Conservation (phyloP, 2,888 invertebrate genomes). For the Sycophila texana region DNA sequence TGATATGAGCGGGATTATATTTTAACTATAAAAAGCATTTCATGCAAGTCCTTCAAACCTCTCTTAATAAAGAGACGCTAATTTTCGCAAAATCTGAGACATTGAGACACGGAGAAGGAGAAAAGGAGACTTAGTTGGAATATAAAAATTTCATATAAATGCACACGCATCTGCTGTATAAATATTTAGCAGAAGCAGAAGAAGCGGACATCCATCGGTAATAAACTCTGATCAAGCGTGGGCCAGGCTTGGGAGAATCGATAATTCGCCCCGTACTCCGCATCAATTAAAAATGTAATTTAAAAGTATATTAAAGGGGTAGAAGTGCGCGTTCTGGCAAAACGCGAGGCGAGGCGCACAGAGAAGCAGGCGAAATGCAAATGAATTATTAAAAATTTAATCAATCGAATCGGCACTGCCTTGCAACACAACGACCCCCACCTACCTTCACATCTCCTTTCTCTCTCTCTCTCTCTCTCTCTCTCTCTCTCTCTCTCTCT, state of each 20-base stretch:
- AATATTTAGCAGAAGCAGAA: conserved; percentile 50
- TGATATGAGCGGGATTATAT: conserved; percentile 5
- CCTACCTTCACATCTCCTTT: background rate
- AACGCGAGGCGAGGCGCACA: conserved; percentile 38
- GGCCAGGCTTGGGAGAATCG: conserved; percentile 62
- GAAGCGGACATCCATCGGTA: conserved; percentile 44
- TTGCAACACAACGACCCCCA: conserved; percentile 60
- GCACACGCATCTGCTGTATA: conserved; percentile 32
- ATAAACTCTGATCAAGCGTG: conserved; percentile 54
- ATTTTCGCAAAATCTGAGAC: too few relatives aligned
- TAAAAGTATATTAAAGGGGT: conserved; percentile 72
- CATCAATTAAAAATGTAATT: conserved; percentile 74
- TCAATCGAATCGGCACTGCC: conserved; percentile 74
- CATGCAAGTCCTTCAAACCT: background rate
- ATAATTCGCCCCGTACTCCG: conserved; percentile 71
- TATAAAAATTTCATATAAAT: conserved; percentile 30
- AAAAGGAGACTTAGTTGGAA: background rate
- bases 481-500: background rate
- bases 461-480: conserved; percentile 23
- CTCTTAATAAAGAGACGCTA: too few relatives aligned
- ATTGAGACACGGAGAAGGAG: background rate
- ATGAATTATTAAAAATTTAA: conserved; percentile 76
- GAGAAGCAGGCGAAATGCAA: conserved; percentile 70
- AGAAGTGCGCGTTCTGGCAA: conserved; percentile 57
- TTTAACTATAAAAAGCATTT: background rate